Conservation (phyloP, 1,140 invertebrate species). For the Drosophila malerkotliana region DNA sequence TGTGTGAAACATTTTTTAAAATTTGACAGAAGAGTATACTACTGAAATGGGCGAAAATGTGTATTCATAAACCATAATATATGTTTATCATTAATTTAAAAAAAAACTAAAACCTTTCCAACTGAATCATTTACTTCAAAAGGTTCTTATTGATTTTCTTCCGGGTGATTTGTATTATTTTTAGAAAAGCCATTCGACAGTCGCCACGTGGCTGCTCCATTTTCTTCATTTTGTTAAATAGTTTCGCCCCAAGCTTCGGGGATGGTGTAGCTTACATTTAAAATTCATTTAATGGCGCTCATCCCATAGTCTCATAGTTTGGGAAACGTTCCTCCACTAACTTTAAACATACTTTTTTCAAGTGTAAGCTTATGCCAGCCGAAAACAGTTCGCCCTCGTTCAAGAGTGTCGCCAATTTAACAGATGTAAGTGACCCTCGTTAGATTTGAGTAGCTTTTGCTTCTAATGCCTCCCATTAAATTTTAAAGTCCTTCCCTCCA, state of each 20-base stretch:
- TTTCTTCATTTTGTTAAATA: constrained; percentile 2
- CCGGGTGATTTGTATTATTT: constrained; percentile 24
- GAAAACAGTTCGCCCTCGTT: constrained; percentile 78
- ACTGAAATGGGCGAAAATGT: background rate
- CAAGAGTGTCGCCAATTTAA: constrained; percentile 75
- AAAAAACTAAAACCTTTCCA: background rate
- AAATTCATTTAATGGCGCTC: constrained; percentile 16
- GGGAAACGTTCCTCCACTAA: constrained; percentile 8
- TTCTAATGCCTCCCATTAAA: constrained; percentile 37
- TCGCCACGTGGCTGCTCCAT: constrained; percentile 2
- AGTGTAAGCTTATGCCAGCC: constrained; percentile 76
- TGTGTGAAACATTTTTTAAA: background rate
- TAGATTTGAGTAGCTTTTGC: constrained; percentile 35
- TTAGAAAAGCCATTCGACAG: constrained; percentile 6
- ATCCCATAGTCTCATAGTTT: background rate
- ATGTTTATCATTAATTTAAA: background rate
- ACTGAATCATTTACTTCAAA: constrained; percentile 5
- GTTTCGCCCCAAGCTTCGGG: background rate
- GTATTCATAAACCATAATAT: background rate
- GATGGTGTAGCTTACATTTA: constrained; percentile 1
- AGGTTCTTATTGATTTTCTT: constrained; percentile 24
- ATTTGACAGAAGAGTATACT: no score
- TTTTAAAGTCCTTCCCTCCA: constrained; percentile 8
- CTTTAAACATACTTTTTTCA: constrained; percentile 16
- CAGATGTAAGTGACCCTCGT: constrained; percentile 71